phyloP scores from a whole-genome alignment of 2,113 vertebrate species.

The Synodontis membranacea region DNA sequence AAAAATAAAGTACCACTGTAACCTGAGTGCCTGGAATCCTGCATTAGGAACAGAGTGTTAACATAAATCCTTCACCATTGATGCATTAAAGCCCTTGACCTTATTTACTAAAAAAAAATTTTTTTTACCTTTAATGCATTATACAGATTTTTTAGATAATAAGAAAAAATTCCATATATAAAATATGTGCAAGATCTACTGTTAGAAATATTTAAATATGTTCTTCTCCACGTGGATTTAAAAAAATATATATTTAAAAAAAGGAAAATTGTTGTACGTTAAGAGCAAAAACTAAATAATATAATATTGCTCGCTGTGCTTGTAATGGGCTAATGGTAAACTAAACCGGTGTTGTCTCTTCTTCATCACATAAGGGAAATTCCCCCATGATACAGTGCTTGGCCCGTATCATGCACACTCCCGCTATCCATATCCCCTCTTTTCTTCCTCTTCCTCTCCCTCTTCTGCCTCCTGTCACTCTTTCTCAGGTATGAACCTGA shows the following conservation, averaged over 20 bases:
- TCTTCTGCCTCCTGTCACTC: conserved; percentile 65
- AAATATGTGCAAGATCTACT: no score
- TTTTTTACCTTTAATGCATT: no score
- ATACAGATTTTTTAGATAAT: no score
- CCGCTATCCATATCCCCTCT: conserved; percentile 64
- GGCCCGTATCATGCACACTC: conserved; percentile 69
- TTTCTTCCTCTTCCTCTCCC: conserved; percentile 64
- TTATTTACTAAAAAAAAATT: no score
- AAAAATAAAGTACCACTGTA: neutral
- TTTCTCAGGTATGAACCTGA: conserved; percentile 79
- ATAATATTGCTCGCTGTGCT: neutral
- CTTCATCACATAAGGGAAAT: conserved; percentile 69
- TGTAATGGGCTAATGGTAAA: conserved; percentile 43
- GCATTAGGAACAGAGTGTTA: no score
- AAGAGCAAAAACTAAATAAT: neutral
- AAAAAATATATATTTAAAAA: no score
- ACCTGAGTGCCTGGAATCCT: neutral
- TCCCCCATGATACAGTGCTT: conserved; percentile 70
- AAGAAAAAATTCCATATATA: no score
- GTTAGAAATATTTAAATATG: no score
- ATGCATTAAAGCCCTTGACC: no score
- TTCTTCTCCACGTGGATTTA: neutral
- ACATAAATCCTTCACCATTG: no score
- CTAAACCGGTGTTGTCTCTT: conserved; percentile 63
- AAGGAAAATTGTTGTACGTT: no score